phyloP scores from a whole-genome alignment of 2,113 vertebrate species.

The Paracanthobrama guichenoti region DNA sequence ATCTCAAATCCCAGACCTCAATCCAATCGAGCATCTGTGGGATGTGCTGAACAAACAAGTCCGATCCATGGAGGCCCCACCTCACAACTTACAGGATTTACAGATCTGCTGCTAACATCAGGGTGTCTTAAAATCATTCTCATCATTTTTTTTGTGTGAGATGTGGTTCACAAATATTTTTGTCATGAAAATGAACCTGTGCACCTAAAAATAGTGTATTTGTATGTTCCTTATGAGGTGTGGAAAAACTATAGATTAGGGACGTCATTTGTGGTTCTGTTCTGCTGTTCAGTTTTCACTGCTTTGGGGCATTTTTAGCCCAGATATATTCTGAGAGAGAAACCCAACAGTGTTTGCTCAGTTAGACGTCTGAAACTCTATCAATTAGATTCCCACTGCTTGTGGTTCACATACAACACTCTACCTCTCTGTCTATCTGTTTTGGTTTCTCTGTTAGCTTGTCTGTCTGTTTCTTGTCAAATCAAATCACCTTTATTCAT shows the following conservation, averaged over 20 bases:
- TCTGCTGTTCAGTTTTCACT: conserved; percentile 20
- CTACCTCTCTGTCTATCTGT: background rate
- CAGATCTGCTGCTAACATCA: no score
- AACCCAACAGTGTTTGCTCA: conserved; percentile 38
- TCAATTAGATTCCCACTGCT: conserved; percentile 44
- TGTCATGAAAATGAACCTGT: background rate
- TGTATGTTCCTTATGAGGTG: background rate
- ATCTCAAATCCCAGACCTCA: no score
- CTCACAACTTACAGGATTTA: no score
- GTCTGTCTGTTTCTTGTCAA: background rate
- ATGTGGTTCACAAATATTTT: background rate
- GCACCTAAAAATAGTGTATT: background rate
- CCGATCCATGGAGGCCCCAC: no score
- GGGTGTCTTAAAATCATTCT: no score
- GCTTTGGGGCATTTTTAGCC: conserved; percentile 15
- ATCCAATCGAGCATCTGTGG: no score
- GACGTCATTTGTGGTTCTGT: background rate
- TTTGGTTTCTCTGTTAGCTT: background rate
- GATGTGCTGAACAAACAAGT: no score
- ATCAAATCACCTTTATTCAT: no score
- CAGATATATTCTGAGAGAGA: conserved; percentile 4
- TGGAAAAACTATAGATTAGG: background rate
- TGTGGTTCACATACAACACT: conserved; percentile 8
- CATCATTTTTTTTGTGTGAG: no score
- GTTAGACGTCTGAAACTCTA: conserved; percentile 45